These are phyloP conservation scores for Thumatha senex DNA, from an alignment of 2,888 invertebrate genomes.

Conservation along the genomic window DNA sequence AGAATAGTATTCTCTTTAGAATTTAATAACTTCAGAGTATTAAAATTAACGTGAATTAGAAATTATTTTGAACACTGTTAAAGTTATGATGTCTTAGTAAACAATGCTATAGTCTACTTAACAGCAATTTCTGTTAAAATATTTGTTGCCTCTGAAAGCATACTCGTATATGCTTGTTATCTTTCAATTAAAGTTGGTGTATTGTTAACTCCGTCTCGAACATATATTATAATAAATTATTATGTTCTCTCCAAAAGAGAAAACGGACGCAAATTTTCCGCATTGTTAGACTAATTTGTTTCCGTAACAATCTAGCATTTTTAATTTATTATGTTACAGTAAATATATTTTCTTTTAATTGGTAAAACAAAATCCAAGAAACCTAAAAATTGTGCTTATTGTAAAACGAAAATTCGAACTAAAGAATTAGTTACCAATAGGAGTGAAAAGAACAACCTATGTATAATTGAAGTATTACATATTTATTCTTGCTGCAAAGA, in stretches of 20 bases:
- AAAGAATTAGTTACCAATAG: no score
- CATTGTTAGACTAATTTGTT: constrained; percentile 50
- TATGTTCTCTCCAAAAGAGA: constrained; percentile 50
- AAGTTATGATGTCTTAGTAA: neutral
- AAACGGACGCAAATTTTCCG: constrained; percentile 42
- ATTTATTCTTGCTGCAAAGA: no score
- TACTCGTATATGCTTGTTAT: constrained; percentile 9
- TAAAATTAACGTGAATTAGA: neutral
- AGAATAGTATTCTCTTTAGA: neutral
- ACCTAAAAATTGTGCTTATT: no score
- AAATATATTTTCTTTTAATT: neutral
- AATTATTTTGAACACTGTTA: neutral
- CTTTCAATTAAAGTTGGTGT: constrained; percentile 16
- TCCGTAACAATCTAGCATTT: neutral
- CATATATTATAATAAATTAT: constrained; percentile 44
- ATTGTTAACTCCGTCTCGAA: constrained; percentile 28
- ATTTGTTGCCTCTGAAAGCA: constrained; percentile 1
- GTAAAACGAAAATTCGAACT: no score
- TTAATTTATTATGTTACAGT: neutral
- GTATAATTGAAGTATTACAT: no score
- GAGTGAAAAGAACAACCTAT: no score
- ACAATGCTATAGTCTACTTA: constrained; percentile 1
- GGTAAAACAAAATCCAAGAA: no score
- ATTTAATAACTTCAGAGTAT: neutral
- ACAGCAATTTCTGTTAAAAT: neutral